phyloP scores from a whole-genome alignment of 2,888 invertebrate species.

The Apotomis turbidana region DNA sequence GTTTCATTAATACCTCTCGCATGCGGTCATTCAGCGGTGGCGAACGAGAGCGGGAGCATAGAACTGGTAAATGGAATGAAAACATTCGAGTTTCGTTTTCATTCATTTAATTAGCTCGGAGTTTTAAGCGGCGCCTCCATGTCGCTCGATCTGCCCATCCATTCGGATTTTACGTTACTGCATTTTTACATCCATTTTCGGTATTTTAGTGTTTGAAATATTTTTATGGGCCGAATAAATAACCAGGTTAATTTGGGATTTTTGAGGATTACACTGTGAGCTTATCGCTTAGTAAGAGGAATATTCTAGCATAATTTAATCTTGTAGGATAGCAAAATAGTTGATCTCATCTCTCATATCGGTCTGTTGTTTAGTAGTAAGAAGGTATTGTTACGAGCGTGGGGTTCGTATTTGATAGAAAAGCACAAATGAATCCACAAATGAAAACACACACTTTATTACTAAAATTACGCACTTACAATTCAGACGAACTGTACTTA shows the following conservation, averaged over 20 bases:
- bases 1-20: constrained; percentile 53
- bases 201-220: constrained; percentile 28
- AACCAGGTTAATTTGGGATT: constrained; percentile 12
- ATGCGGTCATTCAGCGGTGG: constrained; percentile 60
- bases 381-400: too few species aligned
- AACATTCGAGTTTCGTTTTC: constrained; percentile 81
- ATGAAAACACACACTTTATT: too few species aligned
- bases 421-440: too few species aligned
- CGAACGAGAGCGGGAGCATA: constrained; percentile 57
- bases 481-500: too few species aligned
- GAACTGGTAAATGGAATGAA: constrained; percentile 79
- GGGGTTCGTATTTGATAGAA: too few species aligned
- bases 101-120: constrained; percentile 78
- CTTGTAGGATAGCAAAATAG: too few species aligned
- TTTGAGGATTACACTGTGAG: background rate
- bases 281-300: background rate
- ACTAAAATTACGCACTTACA: too few species aligned
- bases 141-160: constrained; percentile 67
- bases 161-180: constrained; percentile 60
- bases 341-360: too few species aligned
- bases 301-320: background rate
- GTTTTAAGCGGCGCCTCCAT: constrained; percentile 75
- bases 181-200: constrained; percentile 35
- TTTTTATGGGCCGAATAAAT: constrained; percentile 28
- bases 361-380: too few species aligned